A percentile compares a stretch with the other conserved stretches of the same genome.
Evolutionary conservation across 2,888 invertebrate species (phyloP).

Genomic region (Tetanocera ferruginea): DNA sequence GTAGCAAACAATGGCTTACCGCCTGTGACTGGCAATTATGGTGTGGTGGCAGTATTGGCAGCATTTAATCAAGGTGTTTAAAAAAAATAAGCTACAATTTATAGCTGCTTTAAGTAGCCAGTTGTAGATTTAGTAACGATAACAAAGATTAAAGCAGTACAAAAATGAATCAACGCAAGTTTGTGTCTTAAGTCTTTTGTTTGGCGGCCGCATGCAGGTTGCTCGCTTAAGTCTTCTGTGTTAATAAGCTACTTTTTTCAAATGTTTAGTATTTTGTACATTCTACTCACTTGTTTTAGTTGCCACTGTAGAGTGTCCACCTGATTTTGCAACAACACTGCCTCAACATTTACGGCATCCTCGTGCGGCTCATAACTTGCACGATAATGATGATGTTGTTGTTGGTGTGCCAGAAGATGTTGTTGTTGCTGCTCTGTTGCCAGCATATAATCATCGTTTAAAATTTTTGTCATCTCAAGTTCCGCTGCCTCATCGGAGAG

Average conservation of each 20-base stretch:
- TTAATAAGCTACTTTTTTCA: not conserved
- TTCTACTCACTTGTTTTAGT: slow-evolving; percentile 75
- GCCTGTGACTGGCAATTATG: no score
- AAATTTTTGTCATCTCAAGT: slow-evolving; percentile 13
- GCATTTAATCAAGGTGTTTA: not conserved
- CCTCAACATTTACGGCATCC: slow-evolving; percentile 71
- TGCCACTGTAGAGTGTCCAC: slow-evolving; percentile 80
- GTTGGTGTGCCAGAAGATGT: slow-evolving; percentile 28
- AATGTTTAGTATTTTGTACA: not conserved
- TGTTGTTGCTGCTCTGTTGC: slow-evolving; percentile 29
- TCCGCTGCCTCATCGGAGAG: slow-evolving; percentile 19
- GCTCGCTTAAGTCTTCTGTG: slow-evolving; percentile 15
- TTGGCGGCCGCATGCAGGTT: not conserved
- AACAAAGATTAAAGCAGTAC: not conserved
- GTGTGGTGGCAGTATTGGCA: no score
- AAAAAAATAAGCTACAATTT: not conserved
- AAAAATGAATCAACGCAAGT: not conserved
- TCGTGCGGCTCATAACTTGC: slow-evolving; percentile 47
- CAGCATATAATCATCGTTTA: slow-evolving; percentile 6
- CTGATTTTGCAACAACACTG: slow-evolving; percentile 75
- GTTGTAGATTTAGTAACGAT: not conserved
- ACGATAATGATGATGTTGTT: slow-evolving; percentile 50
- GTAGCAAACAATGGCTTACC: no score
- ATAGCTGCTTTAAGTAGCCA: not conserved
- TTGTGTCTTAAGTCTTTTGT: not conserved